Conservation (phyloP, 1,140 invertebrate species). For the Colletes gigas region DNA sequence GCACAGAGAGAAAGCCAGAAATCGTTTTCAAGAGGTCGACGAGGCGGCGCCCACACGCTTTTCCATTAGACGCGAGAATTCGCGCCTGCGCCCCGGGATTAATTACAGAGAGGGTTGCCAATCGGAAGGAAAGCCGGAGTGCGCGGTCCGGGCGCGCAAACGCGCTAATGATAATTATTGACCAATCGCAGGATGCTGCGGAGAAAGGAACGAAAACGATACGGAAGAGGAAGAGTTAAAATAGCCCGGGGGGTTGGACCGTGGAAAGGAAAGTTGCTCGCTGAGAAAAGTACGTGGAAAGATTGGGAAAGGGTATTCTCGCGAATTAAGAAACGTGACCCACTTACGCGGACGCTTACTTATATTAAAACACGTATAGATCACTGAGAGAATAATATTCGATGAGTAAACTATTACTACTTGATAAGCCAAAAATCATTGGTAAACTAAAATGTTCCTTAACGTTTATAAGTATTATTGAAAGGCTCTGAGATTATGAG, state of each 20-base stretch:
- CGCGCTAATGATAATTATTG: constrained; percentile 77
- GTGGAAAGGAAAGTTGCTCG: neutral
- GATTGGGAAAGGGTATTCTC: neutral
- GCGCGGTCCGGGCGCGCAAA: constrained; percentile 67
- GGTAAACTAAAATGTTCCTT: too few species aligned
- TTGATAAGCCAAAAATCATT: too few species aligned
- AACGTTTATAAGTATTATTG: too few species aligned
- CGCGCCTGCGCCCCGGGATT: constrained; percentile 70
- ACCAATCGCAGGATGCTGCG: constrained; percentile 60
- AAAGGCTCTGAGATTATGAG: too few species aligned
- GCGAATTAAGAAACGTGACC: neutral
- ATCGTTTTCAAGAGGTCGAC: constrained; percentile 24
- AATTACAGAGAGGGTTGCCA: constrained; percentile 74
- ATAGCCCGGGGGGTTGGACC: neutral
- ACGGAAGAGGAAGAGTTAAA: neutral
- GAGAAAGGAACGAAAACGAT: neutral
- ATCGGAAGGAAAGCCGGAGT: constrained; percentile 60
- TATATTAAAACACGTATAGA: too few species aligned
- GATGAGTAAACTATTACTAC: too few species aligned
- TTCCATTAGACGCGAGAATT: constrained; percentile 62
- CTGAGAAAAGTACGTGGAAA: neutral
- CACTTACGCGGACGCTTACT: too few species aligned
- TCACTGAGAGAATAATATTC: too few species aligned
- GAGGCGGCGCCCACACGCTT: constrained; percentile 36
- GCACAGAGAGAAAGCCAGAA: constrained; percentile 27